phyloP scores from a whole-genome alignment of 2,888 invertebrate species.

The Cerastis rubricosa region DNA sequence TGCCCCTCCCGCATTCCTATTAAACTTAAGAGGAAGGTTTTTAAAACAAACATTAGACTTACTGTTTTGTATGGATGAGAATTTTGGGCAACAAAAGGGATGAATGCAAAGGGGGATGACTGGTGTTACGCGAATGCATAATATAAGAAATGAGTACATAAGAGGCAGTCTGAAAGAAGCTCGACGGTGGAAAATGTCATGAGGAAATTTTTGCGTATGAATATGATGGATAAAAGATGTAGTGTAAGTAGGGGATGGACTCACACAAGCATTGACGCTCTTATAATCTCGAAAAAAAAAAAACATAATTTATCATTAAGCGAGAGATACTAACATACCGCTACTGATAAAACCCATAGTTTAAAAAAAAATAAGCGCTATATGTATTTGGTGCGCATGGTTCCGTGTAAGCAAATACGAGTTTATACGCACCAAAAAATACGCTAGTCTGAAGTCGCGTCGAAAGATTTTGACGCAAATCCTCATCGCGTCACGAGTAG shows the following conservation, averaged over 20 bases:
- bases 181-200: background rate
- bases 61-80: background rate
- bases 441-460: background rate
- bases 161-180: background rate
- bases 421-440: background rate
- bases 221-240: background rate
- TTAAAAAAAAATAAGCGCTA: too few relatives aligned
- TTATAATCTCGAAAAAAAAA: background rate
- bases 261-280: background rate
- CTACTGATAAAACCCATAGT: background rate
- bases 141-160: background rate
- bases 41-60: background rate
- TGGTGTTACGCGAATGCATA: background rate
- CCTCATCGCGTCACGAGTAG: background rate
- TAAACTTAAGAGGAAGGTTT: background rate
- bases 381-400: fast-evolving
- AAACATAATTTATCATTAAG: background rate
- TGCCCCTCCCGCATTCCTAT: background rate
- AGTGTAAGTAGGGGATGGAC: background rate
- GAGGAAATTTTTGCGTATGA: background rate
- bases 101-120: background rate
- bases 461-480: background rate
- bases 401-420: too few relatives aligned
- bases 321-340: background rate
- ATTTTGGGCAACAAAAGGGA: background rate